Base-by-base conservation (phyloP, 2,113 vertebrate species). In the Apaloderma vittatum region DNA sequence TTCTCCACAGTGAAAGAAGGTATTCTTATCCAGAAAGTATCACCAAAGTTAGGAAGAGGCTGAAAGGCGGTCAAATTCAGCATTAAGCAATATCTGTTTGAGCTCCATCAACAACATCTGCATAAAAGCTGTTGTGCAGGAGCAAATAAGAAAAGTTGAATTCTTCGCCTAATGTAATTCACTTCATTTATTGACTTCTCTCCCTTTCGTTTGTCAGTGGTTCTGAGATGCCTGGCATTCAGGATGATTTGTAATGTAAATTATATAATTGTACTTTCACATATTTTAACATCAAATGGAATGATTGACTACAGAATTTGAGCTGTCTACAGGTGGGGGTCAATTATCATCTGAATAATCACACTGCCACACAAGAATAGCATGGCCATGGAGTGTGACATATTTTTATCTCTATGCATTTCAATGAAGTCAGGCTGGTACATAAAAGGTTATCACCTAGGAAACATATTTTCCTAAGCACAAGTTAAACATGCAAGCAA, bases 401-500 rank as follows among this genome's bases (percentile, higher is more conserved):
- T 98, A 99, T 99, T 99, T 99, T 99, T 99, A 99, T 99, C 99
- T 99, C 99, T 98, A 99, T 99, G 99, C 99, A 99, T 99, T 99
- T 99, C 99, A 99, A 99, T 99, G 99, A 99, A 99, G 99, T 99
- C 99, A 98, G 99, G 96, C 99, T 98, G 98, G 99, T 99, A 99
- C 99, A 99, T 99, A 99, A 99, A 99, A 99, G 99, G 99, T 99
- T 99, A 99, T 99, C 99, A 99, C 99, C 99, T 99, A 99, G 99
- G 99, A 99, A 99, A 99, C 99, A 99, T 99, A 99, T 99, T 99
- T 99, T 99, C 99, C 99, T 99, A 99, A 99, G 99, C 99, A 98
- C 99, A 99, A 99, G 99, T 99, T 99, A 99, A 99, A 99, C 99
- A 99, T 99, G 98, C 99, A 99, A 99, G 99, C 98, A 98, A 99